Base-by-base conservation (phyloP, 2,888 invertebrate species). In the Chrysotoxum bicinctum region DNA sequence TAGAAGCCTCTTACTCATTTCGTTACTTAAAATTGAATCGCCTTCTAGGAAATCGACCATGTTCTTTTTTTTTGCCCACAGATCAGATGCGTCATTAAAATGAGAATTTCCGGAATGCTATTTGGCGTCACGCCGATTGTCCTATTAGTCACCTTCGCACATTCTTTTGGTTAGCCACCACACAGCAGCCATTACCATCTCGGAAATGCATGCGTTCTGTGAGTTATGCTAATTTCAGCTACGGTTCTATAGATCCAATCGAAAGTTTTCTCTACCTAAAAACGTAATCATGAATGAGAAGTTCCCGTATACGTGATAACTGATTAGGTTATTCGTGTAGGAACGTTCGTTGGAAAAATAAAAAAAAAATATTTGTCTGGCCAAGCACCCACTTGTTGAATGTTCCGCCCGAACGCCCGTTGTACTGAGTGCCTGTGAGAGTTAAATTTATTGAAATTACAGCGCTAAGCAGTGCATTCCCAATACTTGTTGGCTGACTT, bases 271-370 rank as follows among this genome's bases (percentile, higher is more conserved):
- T 21, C 35, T 35, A 14, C 48, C 37, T 9, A 23, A 12, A 19
- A 43, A 30, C 2, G 8, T 30, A 30, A 64, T 64, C 45, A 60
- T 80, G 56, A 80, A 75, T 75, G 80, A 69, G 62, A 40, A 54
- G 16, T 50, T 52, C 12, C 12, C n/a, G n/a, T n/a, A n/a, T 66
- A 56, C 62, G 16, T 81, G 70, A 35, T 60, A 58, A 60, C 50
- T 73, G 77, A 72, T 73, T 60, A 77, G 58, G 60, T 77, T 73
- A 75, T 64, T 81, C 56, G 62, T 66, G 50, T 52, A 81, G 62
- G 75, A 69, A 68, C 40, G 45, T 43, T 58, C 72, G 77, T 81
- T 76, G 66, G 30, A 58, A 58, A 58, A 52, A 56, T 48, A 75
- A 23, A 35, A 40, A 43, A 45, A 62, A 40, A 60, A 80, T 16